Evolutionary conservation across 1,140 invertebrate genomes (phyloP), one percentile per base, ranked within the genome.

Genomic region (Hylaeus anthracinus): DNA sequence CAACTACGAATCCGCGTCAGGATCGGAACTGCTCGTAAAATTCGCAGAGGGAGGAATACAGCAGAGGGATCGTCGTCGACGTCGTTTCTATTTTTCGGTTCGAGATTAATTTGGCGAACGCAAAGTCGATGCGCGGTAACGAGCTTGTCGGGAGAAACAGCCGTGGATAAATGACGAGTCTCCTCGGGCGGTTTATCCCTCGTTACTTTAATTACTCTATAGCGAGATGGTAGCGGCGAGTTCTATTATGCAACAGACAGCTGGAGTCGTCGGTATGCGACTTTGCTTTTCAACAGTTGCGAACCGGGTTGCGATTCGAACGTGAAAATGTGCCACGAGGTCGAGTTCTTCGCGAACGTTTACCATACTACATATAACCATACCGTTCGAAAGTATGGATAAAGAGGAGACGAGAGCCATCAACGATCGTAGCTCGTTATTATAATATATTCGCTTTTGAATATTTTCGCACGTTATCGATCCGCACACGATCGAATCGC

Each of bases 191-290:
- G 84, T 85, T 86, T 86, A 86, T 85, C 80, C 83, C 79, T 86
- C 83, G 78, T 85, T 86, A 86, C 79, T 85, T 85, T 86, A 86
- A 86, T 86, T 86, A 82, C 79, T 72, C n/a, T 51, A 73, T 43
- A 74, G 73, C 80, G 60, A 51, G 69, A 37, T 53, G 79, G 81
- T 66, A 61, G 72, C 65, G 64, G 61, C 61, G 60, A 63, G 61
- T 15, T 56, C 51, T 9, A 39, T 65, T 65, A 6, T 53, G 26
- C 56, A 26, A n/a, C 14, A 51, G 43, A n/a, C 14, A 51, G 72
- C 61, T 56, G 72, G 77, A 64, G 53, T 77, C 51, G 63, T 61
- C 55, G 37, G 53, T 63, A 66, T 26, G 45, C 76, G 66, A 60
- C 43, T 58, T 51, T 67, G 81, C 51, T 51, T 39, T 66, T 76